phyloP scores from a whole-genome alignment of 1,140 invertebrate species.

The Samia ricini region DNA sequence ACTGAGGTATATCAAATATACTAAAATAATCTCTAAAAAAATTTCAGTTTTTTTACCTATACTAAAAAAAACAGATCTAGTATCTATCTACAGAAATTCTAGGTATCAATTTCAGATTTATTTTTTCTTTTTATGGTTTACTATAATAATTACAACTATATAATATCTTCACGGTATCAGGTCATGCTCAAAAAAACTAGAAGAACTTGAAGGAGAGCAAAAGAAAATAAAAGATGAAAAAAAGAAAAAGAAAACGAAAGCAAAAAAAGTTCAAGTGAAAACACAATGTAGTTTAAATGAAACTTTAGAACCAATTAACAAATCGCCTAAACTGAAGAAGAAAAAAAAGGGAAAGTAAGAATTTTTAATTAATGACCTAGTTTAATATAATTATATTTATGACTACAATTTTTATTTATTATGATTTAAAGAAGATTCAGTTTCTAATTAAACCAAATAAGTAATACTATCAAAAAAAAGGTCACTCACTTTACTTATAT shows the following conservation, averaged over 20 bases:
- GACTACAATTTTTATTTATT: not conserved
- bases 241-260: constrained; percentile 73
- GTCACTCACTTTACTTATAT: too few relatives aligned
- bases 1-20: constrained; percentile 57
- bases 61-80: too few relatives aligned
- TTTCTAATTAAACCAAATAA: too few relatives aligned
- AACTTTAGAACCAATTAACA: constrained; percentile 54
- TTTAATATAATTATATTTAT: not conserved
- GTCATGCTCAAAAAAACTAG: constrained; percentile 78
- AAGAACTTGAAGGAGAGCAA: constrained; percentile 69
- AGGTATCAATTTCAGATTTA: not conserved
- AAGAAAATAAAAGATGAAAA: constrained; percentile 68
- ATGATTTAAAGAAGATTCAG: not conserved
- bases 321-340: constrained; percentile 62
- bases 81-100: too few relatives aligned
- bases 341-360: constrained; percentile 76
- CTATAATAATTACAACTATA: not conserved
- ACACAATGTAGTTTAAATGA: constrained; percentile 62
- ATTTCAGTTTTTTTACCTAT: too few relatives aligned
- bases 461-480: too few relatives aligned
- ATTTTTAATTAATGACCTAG: not conserved
- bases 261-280: constrained; percentile 70
- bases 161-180: constrained; percentile 34
- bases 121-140: not conserved
- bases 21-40: constrained; percentile 10